Conservation (phyloP, 1,140 invertebrate species). For the Lasaia peninsularis region DNA sequence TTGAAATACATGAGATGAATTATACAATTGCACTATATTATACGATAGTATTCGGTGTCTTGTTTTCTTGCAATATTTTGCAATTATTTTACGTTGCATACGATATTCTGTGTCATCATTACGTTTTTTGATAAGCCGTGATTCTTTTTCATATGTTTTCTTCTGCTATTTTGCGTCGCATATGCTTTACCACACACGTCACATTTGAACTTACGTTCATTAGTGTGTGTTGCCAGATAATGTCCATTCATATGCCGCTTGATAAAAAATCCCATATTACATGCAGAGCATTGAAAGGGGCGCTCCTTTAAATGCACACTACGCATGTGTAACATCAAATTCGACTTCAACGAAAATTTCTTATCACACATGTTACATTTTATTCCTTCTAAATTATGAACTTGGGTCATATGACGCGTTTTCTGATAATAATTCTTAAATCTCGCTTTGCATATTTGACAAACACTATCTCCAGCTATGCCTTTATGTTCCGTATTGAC, state of each 20-base stretch:
- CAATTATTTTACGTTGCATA: constrained; percentile 13
- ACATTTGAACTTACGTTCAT: constrained; percentile 64
- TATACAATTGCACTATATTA: too few relatives aligned
- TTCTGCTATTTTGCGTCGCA: constrained; percentile 58
- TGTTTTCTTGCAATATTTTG: constrained; percentile 9
- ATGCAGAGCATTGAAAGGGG: constrained; percentile 61
- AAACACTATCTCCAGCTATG: constrained; percentile 63
- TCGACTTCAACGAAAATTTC: constrained; percentile 61
- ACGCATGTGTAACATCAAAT: constrained; percentile 61
- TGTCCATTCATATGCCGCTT: constrained; percentile 63
- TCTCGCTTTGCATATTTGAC: constrained; percentile 61
- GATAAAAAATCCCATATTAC: constrained; percentile 65
- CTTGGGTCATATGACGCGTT: constrained; percentile 64
- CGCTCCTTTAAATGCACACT: constrained; percentile 64
- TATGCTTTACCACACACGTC: constrained; percentile 63
- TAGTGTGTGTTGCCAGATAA: constrained; percentile 63
- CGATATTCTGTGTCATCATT: constrained; percentile 15
- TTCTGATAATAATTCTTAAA: constrained; percentile 71
- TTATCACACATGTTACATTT: constrained; percentile 65
- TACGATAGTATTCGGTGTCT: not conserved
- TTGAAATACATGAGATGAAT: too few relatives aligned
- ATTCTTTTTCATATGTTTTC: constrained; percentile 69
- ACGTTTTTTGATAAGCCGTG: constrained; percentile 51
- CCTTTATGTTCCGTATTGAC: constrained; percentile 64
- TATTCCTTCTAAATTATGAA: constrained; percentile 59